These are phyloP conservation scores for Atta texana DNA, from an alignment of 1,140 invertebrate species.

Conservation along the genomic window DNA sequence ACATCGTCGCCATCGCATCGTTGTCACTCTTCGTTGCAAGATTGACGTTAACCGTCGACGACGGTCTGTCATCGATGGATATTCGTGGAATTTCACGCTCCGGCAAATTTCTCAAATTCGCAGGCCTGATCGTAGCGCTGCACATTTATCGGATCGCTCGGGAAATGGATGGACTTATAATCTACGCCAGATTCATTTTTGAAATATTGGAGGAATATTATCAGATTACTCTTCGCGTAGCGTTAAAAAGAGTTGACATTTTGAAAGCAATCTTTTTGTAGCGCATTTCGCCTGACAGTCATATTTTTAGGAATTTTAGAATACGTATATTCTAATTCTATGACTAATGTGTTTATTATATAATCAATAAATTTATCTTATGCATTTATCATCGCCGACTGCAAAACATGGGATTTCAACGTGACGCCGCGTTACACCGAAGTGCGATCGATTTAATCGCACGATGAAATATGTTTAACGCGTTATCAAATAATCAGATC, in stretches of 20 bases:
- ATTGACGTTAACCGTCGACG: conserved; percentile 44
- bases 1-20: conserved; percentile 12
- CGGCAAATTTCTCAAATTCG: conserved; percentile 56
- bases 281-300: background rate
- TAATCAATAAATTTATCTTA: background rate
- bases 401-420: conserved; percentile 20
- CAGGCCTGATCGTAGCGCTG: background rate
- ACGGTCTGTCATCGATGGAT: conserved; percentile 42
- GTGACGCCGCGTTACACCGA: background rate
- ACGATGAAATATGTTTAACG: conserved; percentile 27
- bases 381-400: conserved; percentile 23
- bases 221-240: background rate
- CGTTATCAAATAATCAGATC: conserved; percentile 61
- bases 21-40: conserved; percentile 36
- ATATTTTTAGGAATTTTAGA: background rate
- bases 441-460: conserved; percentile 51
- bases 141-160: conserved; percentile 27
- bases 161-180: conserved; percentile 8
- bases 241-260: background rate
- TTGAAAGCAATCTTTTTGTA: background rate
- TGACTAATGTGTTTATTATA: background rate
- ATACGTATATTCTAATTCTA: background rate
- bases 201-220: conserved; percentile 16
- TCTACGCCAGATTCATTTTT: conserved; percentile 24
- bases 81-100: conserved; percentile 47